Evolutionary conservation across 2,113 vertebrate genomes (phyloP).

Genomic region (Syngnathus typhle): DNA sequence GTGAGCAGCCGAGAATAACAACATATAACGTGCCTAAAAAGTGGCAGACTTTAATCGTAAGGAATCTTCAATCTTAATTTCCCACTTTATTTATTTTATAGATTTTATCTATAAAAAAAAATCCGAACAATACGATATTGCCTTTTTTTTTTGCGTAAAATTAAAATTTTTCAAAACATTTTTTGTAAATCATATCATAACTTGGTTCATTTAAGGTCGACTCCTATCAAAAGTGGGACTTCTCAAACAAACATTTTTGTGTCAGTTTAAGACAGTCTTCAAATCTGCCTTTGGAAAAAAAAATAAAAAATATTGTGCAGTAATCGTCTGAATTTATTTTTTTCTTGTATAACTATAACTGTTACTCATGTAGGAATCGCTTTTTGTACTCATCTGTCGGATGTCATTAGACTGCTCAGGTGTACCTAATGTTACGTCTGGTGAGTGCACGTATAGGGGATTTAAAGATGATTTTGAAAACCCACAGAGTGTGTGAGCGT

Average conservation of each 20-base stretch:
- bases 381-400: background rate
- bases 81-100: background rate
- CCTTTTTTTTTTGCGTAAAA: no score
- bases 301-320: no score
- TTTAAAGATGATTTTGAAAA: background rate
- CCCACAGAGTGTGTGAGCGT: constrained; percentile 2
- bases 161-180: no score
- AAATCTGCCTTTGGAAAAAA: no score
- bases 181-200: no score
- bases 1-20: background rate
- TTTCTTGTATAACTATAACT: background rate
- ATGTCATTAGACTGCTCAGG: background rate
- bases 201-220: no score
- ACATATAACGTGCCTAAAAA: background rate
- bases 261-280: no score
- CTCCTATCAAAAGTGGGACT: no score
- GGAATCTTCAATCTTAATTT: background rate
- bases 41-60: background rate
- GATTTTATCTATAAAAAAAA: no score
- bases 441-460: background rate
- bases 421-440: background rate
- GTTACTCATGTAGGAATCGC: background rate
- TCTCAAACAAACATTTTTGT: no score
- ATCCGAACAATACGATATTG: no score
- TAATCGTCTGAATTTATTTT: background rate